These are phyloP conservation scores for Euura saliciscinereae DNA, from an alignment of 1,140 invertebrate species.

Conservation along the genomic window DNA sequence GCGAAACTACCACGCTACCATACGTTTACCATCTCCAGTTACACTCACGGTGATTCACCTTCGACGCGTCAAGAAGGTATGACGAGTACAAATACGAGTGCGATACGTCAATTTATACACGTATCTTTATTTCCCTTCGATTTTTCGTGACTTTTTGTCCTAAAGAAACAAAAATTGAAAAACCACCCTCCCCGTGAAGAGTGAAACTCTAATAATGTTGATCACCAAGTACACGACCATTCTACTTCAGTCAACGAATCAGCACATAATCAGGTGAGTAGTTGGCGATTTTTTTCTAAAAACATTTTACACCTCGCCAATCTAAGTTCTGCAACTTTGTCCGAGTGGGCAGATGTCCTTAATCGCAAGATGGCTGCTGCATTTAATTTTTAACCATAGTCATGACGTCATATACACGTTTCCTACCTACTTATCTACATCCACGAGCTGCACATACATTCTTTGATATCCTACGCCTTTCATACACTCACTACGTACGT, in stretches of 20 bases:
- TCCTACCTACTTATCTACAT: too few species aligned
- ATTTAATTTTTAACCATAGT: too few species aligned
- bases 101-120: not conserved
- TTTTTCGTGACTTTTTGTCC: not conserved
- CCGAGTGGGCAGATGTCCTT: too few species aligned
- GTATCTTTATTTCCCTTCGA: not conserved
- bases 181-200: too few species aligned
- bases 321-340: too few species aligned
- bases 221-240: slow-evolving; percentile 55
- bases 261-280: slow-evolving; percentile 48
- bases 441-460: too few species aligned
- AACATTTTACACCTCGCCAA: too few species aligned
- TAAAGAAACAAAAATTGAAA: not conserved
- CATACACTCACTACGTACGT: too few species aligned
- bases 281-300: not conserved
- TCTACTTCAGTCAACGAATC: slow-evolving; percentile 51
- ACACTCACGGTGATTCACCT: not conserved
- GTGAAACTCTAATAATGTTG: slow-evolving; percentile 39
- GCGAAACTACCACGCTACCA: not conserved
- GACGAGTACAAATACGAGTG: not conserved
- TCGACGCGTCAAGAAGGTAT: not conserved
- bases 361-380: too few species aligned
- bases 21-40: not conserved
- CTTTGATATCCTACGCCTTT: too few species aligned
- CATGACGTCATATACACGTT: too few species aligned